Evolutionary conservation across 2,888 invertebrate genomes (phyloP).

Genomic region (Creontiades dilutus): DNA sequence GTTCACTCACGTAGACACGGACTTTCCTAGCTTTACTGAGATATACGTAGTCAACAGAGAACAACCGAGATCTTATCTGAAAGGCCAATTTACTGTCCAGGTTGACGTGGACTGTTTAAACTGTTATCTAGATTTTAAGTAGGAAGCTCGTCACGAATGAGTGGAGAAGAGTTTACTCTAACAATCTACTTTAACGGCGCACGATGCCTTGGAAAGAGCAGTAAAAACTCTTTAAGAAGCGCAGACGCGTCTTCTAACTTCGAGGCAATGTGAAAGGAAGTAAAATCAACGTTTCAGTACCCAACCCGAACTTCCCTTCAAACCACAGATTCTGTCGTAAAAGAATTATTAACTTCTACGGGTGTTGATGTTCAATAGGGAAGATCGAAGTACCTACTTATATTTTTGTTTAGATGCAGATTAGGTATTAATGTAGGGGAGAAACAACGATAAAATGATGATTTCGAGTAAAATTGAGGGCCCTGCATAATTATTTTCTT

Average conservation of each 20-base stretch:
- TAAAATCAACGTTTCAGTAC: slow-evolving; percentile 9
- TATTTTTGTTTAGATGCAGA: too few species aligned
- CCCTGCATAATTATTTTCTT: too few species aligned
- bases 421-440: too few species aligned
- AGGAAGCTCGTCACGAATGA: slow-evolving; percentile 7
- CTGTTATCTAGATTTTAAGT: background rate
- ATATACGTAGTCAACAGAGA: background rate
- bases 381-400: too few species aligned
- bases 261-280: background rate
- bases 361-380: too few species aligned
- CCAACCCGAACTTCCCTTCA: background rate
- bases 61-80: background rate
- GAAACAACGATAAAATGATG: too few species aligned
- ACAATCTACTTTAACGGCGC: slow-evolving; percentile 10
- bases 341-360: background rate
- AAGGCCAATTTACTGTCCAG: slow-evolving; percentile 15
- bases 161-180: background rate
- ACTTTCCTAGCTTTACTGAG: too few species aligned
- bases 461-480: too few species aligned
- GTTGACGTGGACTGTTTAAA: background rate
- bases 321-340: slow-evolving; percentile 14
- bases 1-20: too few species aligned
- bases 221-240: background rate
- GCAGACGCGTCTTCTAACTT: background rate
- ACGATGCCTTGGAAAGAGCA: background rate